Base-by-base conservation (phyloP, 2,113 vertebrate species). In the Elephantulus edwardii region DNA sequence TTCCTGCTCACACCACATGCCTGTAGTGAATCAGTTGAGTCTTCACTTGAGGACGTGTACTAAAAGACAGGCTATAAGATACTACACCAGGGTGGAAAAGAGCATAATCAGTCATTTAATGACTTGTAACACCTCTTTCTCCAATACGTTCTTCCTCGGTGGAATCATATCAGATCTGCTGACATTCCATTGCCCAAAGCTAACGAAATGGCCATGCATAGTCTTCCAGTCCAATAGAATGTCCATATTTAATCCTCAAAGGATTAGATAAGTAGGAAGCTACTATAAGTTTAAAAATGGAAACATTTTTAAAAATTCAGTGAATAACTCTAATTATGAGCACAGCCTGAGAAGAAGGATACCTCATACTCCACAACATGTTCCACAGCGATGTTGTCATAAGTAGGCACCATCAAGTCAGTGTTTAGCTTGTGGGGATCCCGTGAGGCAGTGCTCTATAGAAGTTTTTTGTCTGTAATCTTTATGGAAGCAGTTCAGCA, bases 291-390 rank as follows among this genome's bases (percentile, higher is more conserved):
- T 70, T 70, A 19, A 0, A 75, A 82, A 30, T 74, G 6, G 38
- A 20, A 83, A 86, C 56, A 94, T 64, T 13, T n/a, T n/a, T n/a
- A 83, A 79, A 94, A 77, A 17, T 3, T 4, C 80, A 44, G n/a
- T 84, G 48, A 72, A 50, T 1, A 79, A 2, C 72, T 16, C 8
- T 56, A 44, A 46, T 44, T 62, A 82, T 50, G 38, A 72, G 52
- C 13, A 75, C 9, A 46, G 87, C 87, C 54, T 68, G 4, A 40
- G 62, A 64, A 77, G 35, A 86, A 5, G 35, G 44, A 71, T 50
- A n/a, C 52, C 42, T 80, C 56, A 64, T 14, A 26, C 16, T n/a
- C n/a, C 9, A 40, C 17, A 68, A 19, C n/a, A 38, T 50, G 62
- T 33, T 68, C 20, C 40, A 78, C 12, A 56, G 60, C 6, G 54